These are phyloP conservation scores for Petrocephalus microphthalmus DNA, from an alignment of 2,113 vertebrate genomes.

Conservation along the genomic window DNA sequence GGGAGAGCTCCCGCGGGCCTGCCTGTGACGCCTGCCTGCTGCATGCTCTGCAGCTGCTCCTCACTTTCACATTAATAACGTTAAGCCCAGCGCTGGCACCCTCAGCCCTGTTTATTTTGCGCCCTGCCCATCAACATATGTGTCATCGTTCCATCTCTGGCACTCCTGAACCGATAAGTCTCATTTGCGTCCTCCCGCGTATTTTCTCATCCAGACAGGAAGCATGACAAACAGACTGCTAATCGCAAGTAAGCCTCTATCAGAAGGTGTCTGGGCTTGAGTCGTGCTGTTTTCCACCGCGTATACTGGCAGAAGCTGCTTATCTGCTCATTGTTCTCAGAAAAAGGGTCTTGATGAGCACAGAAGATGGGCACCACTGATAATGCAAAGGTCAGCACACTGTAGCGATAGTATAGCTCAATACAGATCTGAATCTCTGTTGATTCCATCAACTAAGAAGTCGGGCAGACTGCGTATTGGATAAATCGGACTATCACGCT, in stretches of 20 bases:
- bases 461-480: not conserved
- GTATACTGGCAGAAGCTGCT: not conserved
- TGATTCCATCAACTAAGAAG: not conserved
- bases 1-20: not conserved
- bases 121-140: constrained; percentile 58
- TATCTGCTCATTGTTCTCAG: not conserved
- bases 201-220: constrained; percentile 54
- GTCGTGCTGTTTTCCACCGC: not conserved
- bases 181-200: constrained; percentile 70
- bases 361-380: not conserved
- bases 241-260: constrained; percentile 1
- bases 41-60: constrained; percentile 23
- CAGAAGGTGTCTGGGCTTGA: not conserved
- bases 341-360: not conserved
- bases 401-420: not conserved
- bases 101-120: constrained; percentile 50
- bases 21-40: constrained; percentile 10
- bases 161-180: constrained; percentile 66
- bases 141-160: constrained; percentile 63
- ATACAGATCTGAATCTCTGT: not conserved
- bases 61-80: constrained; percentile 26
- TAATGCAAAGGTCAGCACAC: not conserved
- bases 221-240: constrained; percentile 38
- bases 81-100: constrained; percentile 30
- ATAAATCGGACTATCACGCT: not conserved